Conservation (phyloP, 2,888 invertebrate species). For the Eudemis profundana region DNA sequence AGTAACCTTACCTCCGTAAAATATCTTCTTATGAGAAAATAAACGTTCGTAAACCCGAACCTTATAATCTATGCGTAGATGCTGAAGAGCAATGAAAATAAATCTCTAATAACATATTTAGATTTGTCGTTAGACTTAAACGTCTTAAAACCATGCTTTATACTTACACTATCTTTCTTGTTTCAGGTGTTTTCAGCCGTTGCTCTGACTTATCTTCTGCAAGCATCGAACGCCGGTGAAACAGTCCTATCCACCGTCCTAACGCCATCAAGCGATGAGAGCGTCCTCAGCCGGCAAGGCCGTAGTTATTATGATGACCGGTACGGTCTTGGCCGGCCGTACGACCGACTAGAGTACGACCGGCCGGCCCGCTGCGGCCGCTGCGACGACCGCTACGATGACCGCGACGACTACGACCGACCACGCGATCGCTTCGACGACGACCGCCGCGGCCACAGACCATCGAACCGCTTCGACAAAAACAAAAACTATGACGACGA, state of each 20-base stretch:
- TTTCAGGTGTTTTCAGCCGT: slow-evolving; percentile 63
- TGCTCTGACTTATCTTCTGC: slow-evolving; percentile 50
- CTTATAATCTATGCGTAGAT: no score
- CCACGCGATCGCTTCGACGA: slow-evolving; percentile 61
- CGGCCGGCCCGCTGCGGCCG: slow-evolving; percentile 68
- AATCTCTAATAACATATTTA: no score
- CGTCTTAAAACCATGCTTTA: not conserved
- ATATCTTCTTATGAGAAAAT: no score
- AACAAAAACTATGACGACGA: slow-evolving; percentile 57
- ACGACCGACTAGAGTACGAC: slow-evolving; percentile 66
- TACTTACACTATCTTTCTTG: slow-evolving; percentile 33
- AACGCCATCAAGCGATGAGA: slow-evolving; percentile 57
- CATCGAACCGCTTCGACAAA: slow-evolving; percentile 70
- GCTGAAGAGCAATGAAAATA: no score
- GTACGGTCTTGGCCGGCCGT: slow-evolving; percentile 65
- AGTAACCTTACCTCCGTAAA: no score
- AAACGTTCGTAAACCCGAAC: no score
- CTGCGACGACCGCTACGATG: slow-evolving; percentile 62
- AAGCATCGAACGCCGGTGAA: slow-evolving; percentile 58
- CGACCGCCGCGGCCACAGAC: slow-evolving; percentile 63
- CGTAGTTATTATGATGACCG: slow-evolving; percentile 75
- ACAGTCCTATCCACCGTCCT: slow-evolving; percentile 66
- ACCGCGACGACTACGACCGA: slow-evolving; percentile 64
- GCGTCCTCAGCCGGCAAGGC: slow-evolving; percentile 64
- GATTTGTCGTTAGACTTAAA: no score